Evolutionary conservation across 2,797 vertebrate species (phyloP), one percentile per base, ranked within the genome.

Genomic region (Dendrocincla fuliginosa): DNA sequence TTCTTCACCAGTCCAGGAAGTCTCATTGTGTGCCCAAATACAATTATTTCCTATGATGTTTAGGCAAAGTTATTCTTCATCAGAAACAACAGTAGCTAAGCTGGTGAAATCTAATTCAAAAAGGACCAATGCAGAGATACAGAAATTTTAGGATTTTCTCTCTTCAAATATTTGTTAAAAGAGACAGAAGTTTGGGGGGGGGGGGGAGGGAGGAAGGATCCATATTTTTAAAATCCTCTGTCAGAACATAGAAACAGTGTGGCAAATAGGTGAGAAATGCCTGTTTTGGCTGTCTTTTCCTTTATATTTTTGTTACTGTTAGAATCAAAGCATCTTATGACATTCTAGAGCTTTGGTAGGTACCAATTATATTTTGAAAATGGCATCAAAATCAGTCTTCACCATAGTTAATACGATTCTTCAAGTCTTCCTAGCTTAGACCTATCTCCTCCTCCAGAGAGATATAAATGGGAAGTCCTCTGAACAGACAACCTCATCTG

Each of bases 1-100:
- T 95, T 74, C 95, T 93, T 84, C 67, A 92, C 64, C 50, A 56
- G 50, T 42, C 75, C 94, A 87, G 96, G 96, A 96, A 97, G 89
- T 87, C 35, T 87, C 69, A 94, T 89, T 96, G 81, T 93, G 61
- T 85, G 70, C 25, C 47, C 85, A 90, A 90, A 88, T 75, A 32
- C 75, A 91, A 95, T 90, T 91, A 73, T 74, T 95, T 96, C 91
- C 91, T 84, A 80, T 32, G 44, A 82, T 89, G 46, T 94, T 90
- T 81, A 93, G 49, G 73, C 37, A 55, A 90, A 96, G 52, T 81
- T 89, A 59, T 77, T 91, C 77, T 39, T 84, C 84, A 81, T 33
- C 68, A 83, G 79, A 89, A 93, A 86, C 32, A 65, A 65, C 7
- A 9, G 13, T n/a, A 69, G 49, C 33, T 76, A 39, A 65, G 23